These are phyloP conservation scores for Corapipo altera DNA, from an alignment of 2,113 vertebrate genomes.

Conservation along the genomic window DNA sequence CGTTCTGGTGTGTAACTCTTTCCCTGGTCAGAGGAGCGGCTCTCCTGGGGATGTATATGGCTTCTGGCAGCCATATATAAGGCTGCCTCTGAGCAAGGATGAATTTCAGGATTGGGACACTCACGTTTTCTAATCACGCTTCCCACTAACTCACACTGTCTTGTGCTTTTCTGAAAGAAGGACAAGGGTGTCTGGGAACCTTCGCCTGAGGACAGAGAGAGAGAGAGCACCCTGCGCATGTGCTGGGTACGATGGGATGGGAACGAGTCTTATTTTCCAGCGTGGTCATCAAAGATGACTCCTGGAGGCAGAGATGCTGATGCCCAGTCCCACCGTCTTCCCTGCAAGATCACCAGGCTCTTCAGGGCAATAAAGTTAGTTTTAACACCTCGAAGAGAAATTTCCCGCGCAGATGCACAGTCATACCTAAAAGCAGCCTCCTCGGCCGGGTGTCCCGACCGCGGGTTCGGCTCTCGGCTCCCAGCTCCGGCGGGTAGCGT, in stretches of 20 bases:
- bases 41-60: not conserved
- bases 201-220: not conserved
- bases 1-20: not conserved
- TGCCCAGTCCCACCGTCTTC: not conserved
- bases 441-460: rapidly evolving
- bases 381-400: not conserved
- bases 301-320: no score
- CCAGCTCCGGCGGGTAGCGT: not conserved
- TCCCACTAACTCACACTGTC: not conserved
- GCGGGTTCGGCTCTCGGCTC: not conserved
- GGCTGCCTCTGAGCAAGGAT: not conserved
- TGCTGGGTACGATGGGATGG: no score
- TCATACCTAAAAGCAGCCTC: not conserved
- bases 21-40: rapidly evolving
- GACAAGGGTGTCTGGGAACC: not conserved
- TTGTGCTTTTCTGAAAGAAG: not conserved
- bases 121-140: not conserved
- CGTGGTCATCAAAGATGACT: not conserved
- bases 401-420: not conserved
- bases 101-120: not conserved
- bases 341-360: not conserved
- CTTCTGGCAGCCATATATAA: not conserved
- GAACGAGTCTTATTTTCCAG: not conserved
- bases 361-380: not conserved
- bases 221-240: not conserved